phyloP scores from a whole-genome alignment of 2,797 vertebrate species.

The Trachops cirrhosus region DNA sequence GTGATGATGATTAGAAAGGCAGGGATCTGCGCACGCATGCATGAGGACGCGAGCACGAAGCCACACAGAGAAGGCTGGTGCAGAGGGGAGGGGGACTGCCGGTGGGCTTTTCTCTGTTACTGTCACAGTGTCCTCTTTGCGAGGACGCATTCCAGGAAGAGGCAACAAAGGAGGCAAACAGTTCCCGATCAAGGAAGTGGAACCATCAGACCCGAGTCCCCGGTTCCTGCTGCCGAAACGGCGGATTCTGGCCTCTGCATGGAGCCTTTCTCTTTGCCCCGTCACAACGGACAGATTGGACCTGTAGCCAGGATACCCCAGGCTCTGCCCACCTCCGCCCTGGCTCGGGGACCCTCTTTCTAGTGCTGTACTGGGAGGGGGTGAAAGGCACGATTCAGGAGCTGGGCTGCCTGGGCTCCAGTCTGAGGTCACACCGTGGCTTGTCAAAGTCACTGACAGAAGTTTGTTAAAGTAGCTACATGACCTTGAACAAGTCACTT shows the following conservation, averaged over 20 bases:
- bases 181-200: neutral
- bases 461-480: neutral
- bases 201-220: neutral
- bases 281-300: accelerated
- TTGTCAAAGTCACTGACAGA: neutral
- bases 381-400: neutral
- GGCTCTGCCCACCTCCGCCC: neutral
- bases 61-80: neutral
- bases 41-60: neutral
- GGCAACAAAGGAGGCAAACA: too few relatives aligned
- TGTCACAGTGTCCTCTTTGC: neutral
- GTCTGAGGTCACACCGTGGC: neutral
- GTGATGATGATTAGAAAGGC: neutral
- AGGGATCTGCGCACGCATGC: neutral
- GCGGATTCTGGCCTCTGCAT: accelerated
- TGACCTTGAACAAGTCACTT: neutral
- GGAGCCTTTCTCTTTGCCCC: neutral
- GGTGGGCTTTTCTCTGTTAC: accelerated
- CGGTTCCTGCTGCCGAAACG: neutral
- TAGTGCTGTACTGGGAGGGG: neutral
- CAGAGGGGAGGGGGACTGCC: neutral
- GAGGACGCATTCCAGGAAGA: neutral
- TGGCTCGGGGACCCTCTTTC: neutral
- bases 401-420: neutral
- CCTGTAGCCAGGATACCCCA: neutral